phyloP scores from a whole-genome alignment of 1,140 invertebrate species.

The Sitophilus oryzae region DNA sequence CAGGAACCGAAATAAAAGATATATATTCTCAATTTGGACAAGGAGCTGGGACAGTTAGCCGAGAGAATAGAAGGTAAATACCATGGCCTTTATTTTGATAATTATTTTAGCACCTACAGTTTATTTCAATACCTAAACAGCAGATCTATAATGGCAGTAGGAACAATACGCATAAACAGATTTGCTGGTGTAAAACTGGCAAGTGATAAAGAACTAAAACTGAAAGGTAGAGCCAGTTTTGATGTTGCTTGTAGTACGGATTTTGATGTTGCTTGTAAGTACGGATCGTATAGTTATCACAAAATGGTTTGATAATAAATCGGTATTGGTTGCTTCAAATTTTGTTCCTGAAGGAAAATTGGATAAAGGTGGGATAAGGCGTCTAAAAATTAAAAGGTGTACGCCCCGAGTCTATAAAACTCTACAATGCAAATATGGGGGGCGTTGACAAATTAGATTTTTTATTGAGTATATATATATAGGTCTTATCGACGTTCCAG shows the following conservation, averaged over 20 bases:
- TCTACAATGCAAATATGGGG: constrained; percentile 42
- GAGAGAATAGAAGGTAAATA: constrained; percentile 10
- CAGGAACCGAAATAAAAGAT: constrained; percentile 27
- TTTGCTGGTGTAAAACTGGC: constrained; percentile 38
- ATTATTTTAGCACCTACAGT: constrained; percentile 42
- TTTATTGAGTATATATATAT: constrained; percentile 30
- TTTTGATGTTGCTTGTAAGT: too few relatives aligned
- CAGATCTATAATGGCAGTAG: constrained; percentile 29
- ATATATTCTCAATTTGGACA: constrained; percentile 6
- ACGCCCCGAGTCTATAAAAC: constrained; percentile 37
- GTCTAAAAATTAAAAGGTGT: constrained; percentile 32
- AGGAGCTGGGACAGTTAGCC: constrained; percentile 9
- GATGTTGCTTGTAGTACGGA: constrained; percentile 7
- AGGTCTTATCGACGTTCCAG: constrained; percentile 32
- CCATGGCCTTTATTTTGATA: constrained; percentile 28
- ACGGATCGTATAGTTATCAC: constrained; percentile 8
- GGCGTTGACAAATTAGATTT: constrained; percentile 42
- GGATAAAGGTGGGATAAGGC: constrained; percentile 10
- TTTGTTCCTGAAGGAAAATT: constrained; percentile 9
- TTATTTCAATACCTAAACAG: constrained; percentile 40
- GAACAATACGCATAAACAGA: constrained; percentile 37
- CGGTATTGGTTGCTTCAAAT: constrained; percentile 3
- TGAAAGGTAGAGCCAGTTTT: constrained; percentile 11
- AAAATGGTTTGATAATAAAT: constrained; percentile 14
- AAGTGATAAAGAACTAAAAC: constrained; percentile 33